These are phyloP conservation scores for Thinocorus orbignyianus DNA, from an alignment of 2,113 vertebrate species.

Conservation along the genomic window DNA sequence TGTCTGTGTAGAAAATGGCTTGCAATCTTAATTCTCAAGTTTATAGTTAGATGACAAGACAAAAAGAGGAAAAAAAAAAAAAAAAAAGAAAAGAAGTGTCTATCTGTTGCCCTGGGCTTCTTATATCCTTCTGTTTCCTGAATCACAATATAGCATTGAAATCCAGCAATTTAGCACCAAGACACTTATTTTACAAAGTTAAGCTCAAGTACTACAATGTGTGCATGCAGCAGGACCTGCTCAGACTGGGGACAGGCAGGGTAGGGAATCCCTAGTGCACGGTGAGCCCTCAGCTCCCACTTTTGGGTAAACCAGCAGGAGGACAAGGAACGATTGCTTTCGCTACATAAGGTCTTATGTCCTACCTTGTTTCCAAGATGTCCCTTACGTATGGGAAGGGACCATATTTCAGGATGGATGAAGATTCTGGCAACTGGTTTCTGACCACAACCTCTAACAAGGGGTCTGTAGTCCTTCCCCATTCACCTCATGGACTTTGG, in stretches of 20 bases:
- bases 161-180: neutral
- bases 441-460: neutral
- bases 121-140: neutral
- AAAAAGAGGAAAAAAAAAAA: neutral
- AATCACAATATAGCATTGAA: neutral
- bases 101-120: neutral
- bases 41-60: neutral
- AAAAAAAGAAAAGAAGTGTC: neutral
- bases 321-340: neutral
- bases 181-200: neutral
- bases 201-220: rapidly evolving
- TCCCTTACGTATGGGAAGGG: neutral
- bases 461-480: neutral
- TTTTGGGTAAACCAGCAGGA: neutral
- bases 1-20: neutral
- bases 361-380: neutral
- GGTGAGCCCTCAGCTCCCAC: neutral
- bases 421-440: neutral
- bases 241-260: neutral
- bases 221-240: neutral
- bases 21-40: neutral
- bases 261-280: rapidly evolving
- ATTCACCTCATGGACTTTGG: neutral
- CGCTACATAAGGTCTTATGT: neutral
- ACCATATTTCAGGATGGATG: neutral